A percentile compares a stretch with the other conserved stretches of the same genome.
Evolutionary conservation across 1,140 invertebrate species (phyloP).

Genomic region (Drosophila busckii): DNA sequence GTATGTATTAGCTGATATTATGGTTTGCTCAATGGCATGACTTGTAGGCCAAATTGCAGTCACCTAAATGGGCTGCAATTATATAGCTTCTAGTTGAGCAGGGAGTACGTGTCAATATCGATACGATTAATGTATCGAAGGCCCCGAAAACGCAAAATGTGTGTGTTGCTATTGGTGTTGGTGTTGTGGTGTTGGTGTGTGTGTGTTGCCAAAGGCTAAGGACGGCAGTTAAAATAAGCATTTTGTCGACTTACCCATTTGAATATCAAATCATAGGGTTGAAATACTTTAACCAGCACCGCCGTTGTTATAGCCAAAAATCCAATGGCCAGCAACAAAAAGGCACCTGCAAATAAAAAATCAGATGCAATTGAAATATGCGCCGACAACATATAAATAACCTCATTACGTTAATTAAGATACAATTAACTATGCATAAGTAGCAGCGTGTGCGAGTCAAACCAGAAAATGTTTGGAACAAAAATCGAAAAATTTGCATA

Average conservation of each 20-base stretch:
- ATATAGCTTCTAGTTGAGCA: not conserved
- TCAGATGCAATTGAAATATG: constrained; percentile 1
- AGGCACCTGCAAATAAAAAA: constrained; percentile 83
- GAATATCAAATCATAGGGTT: constrained; percentile 87
- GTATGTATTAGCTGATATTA: too few relatives aligned
- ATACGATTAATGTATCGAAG: too few relatives aligned
- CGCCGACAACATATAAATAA: constrained; percentile 47
- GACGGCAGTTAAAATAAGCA: constrained; percentile 36
- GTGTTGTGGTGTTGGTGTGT: too few relatives aligned
- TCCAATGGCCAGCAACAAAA: constrained; percentile 83
- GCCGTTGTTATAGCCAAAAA: constrained; percentile 83
- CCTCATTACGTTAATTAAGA: constrained; percentile 52
- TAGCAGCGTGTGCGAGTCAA: constrained; percentile 14
- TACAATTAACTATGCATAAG: constrained; percentile 47
- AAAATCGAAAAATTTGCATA: constrained; percentile 29
- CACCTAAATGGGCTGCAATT: constrained; percentile 23
- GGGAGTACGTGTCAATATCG: constrained; percentile 27
- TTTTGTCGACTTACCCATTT: constrained; percentile 80
- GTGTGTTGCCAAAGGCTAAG: constrained; percentile 43
- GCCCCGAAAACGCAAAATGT: constrained; percentile 37
- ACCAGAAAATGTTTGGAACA: not conserved
- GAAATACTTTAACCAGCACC: constrained; percentile 82
- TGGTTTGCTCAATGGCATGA: constrained; percentile 17
- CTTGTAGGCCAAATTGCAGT: constrained; percentile 11
- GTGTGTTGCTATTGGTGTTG: too few relatives aligned